Evolutionary conservation across 2,888 invertebrate genomes (phyloP).

Genomic region (Brachyptera putata): DNA sequence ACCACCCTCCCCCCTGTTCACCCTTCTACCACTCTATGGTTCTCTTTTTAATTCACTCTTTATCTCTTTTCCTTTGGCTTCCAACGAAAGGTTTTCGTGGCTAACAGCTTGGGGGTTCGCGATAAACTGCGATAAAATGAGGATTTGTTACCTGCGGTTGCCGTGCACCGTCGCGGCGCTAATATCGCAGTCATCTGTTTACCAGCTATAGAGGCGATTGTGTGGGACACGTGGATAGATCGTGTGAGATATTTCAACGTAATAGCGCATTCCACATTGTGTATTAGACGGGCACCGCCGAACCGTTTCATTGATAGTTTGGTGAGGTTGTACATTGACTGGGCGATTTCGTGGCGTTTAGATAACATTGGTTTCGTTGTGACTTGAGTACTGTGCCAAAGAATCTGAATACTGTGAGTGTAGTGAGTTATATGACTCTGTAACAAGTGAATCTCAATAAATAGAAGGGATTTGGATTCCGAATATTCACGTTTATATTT

Average conservation of each 20-base stretch:
- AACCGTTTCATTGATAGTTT: background rate
- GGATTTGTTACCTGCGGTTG: conserved; percentile 28
- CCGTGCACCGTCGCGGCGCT: background rate
- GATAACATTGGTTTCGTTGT: too few species aligned
- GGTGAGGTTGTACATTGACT: too few species aligned
- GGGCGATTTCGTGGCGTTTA: too few species aligned
- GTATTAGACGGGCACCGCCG: too few species aligned
- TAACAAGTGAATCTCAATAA: too few species aligned
- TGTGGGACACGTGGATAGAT: background rate
- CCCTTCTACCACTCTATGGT: background rate
- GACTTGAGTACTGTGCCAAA: too few species aligned
- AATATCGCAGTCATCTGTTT: conserved; percentile 2
- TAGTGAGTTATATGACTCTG: too few species aligned
- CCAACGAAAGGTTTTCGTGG: background rate
- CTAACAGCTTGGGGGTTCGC: conserved; percentile 13
- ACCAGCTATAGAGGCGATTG: conserved; percentile 3
- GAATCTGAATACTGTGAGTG: too few species aligned
- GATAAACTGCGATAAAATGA: conserved; percentile 24
- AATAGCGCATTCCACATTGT: conserved; percentile 12
- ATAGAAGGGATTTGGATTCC: too few species aligned
- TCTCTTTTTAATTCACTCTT: conserved; percentile 21
- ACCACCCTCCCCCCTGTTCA: background rate
- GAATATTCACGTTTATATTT: too few species aligned
- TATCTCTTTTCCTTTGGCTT: background rate
- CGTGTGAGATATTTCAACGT: conserved; percentile 15